Conservation (phyloP, 2,888 invertebrate species). For the Rhagium mordax region DNA sequence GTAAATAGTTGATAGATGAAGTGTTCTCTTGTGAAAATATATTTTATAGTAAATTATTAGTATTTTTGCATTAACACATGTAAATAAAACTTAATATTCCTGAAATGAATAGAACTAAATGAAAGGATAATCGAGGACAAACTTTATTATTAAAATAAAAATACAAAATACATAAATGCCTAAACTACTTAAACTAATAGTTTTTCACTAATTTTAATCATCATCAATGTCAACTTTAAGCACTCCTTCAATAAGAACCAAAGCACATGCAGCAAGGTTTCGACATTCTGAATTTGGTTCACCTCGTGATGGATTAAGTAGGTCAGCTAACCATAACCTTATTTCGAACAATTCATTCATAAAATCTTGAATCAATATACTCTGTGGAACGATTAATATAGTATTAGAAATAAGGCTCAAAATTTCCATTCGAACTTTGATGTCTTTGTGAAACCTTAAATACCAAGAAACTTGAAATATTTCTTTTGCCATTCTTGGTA, state of each 20-base stretch:
- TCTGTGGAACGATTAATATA: slow-evolving; percentile 75
- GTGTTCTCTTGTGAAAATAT: too few relatives aligned
- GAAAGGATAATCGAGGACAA: too few relatives aligned
- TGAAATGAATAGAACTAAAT: too few relatives aligned
- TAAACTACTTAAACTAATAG: not conserved
- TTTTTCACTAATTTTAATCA: not conserved
- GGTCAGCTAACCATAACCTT: slow-evolving; percentile 78
- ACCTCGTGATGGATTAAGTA: slow-evolving; percentile 73
- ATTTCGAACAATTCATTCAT: slow-evolving; percentile 77
- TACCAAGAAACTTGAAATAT: slow-evolving; percentile 79
- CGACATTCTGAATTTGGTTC: slow-evolving; percentile 80
- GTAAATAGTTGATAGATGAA: too few relatives aligned
- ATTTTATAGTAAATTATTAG: too few relatives aligned
- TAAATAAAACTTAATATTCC: too few relatives aligned
- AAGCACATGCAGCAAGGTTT: slow-evolving; percentile 75
- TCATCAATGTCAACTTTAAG: slow-evolving; percentile 62
- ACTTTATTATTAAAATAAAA: not conserved
- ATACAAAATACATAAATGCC: not conserved
- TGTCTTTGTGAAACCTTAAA: slow-evolving; percentile 78
- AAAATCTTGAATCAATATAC: slow-evolving; percentile 75
- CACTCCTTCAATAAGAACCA: slow-evolving; percentile 73
- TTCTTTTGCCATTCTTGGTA: slow-evolving; percentile 79
- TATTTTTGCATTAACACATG: too few relatives aligned
- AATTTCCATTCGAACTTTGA: slow-evolving; percentile 77
- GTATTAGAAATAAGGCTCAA: slow-evolving; percentile 80